These are phyloP conservation scores for Keiferia lycopersicella DNA, from an alignment of 2,888 invertebrate species.

Conservation along the genomic window DNA sequence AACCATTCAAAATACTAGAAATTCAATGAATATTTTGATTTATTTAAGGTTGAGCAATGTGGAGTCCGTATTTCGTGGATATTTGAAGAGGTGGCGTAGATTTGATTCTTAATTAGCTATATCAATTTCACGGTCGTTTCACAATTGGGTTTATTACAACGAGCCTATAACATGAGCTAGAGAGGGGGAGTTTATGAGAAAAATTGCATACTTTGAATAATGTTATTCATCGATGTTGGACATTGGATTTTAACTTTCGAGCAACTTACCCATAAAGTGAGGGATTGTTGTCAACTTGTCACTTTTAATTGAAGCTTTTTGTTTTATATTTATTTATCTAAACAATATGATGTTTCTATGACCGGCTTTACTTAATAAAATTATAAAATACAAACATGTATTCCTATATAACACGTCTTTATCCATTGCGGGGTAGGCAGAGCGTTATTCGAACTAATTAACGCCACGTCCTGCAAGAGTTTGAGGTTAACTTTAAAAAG, in stretches of 20 bases:
- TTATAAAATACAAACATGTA: no score
- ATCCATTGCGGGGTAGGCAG: no score
- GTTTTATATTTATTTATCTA: not conserved
- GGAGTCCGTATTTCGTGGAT: not conserved
- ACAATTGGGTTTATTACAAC: conserved; percentile 9
- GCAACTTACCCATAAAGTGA: not conserved
- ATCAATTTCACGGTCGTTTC: conserved; percentile 43
- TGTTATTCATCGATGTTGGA: not conserved
- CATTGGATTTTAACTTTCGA: not conserved
- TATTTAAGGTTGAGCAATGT: not conserved
- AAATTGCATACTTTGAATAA: not conserved
- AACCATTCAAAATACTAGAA: not conserved
- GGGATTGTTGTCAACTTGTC: not conserved
- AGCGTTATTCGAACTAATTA: no score
- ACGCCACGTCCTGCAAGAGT: no score
- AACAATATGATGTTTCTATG: not conserved
- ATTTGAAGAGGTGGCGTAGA: conserved; percentile 1
- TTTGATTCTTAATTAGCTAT: conserved; percentile 58
- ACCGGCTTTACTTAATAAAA: not conserved
- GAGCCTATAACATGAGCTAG: not conserved
- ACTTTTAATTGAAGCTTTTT: not conserved
- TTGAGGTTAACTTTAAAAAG: no score
- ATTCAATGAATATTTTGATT: not conserved
- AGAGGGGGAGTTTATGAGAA: not conserved
- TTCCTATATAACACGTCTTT: no score